Conservation (phyloP, 1,140 invertebrate species). For the Eubasilissa regina region DNA sequence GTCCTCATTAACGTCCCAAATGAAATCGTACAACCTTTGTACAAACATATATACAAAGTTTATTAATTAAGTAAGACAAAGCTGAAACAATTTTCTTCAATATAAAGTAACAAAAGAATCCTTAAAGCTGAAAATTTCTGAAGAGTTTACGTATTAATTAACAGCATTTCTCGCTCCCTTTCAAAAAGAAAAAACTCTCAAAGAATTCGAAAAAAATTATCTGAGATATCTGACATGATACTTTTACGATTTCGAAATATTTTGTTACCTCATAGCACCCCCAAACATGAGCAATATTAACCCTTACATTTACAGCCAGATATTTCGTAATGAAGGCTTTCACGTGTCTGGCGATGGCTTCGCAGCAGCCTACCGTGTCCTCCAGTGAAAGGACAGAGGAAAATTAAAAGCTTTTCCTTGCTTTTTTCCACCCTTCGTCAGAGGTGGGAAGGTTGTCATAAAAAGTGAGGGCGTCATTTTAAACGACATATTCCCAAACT, state of each 20-base stretch:
- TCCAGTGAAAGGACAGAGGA: slow-evolving; percentile 48
- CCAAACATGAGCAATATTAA: slow-evolving; percentile 5
- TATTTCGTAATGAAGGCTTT: background rate
- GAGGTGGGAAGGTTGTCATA: slow-evolving; percentile 48
- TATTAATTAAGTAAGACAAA: too few species aligned
- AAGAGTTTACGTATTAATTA: too few species aligned
- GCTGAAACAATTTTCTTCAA: too few species aligned
- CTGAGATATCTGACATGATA: too few species aligned
- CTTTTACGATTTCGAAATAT: background rate
- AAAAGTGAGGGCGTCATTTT: slow-evolving; percentile 51
- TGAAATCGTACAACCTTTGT: too few species aligned
- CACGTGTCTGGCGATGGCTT: slow-evolving; percentile 11
- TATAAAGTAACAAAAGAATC: too few species aligned
- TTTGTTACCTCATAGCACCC: background rate
- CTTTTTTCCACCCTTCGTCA: slow-evolving; percentile 53
- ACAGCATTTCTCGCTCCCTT: too few species aligned
- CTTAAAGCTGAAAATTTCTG: too few species aligned
- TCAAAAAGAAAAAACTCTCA: too few species aligned
- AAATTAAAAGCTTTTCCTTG: slow-evolving; percentile 61
- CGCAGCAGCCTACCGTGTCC: slow-evolving; percentile 4
- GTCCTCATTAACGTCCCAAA: too few species aligned
- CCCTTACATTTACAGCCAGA: slow-evolving; percentile 22
- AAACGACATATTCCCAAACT: slow-evolving; percentile 26
- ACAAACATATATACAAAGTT: too few species aligned
- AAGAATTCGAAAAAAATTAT: too few species aligned